phyloP scores from a whole-genome alignment of 2,113 vertebrate species.

The Hiodon tergisus region DNA sequence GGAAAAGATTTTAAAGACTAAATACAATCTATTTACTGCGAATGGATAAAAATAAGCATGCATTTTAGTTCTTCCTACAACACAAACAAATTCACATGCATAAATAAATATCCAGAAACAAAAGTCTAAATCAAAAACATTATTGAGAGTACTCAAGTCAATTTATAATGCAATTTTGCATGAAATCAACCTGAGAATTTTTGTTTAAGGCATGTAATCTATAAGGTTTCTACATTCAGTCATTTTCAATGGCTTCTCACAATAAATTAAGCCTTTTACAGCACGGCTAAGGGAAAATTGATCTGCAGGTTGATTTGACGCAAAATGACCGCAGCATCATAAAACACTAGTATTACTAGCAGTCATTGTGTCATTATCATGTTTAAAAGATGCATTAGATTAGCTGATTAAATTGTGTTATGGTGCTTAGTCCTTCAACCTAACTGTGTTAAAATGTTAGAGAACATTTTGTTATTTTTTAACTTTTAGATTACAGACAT shows the following conservation, averaged over 20 bases:
- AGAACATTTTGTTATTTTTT: background rate
- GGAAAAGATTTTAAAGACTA: slow-evolving; percentile 10
- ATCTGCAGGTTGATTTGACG: slow-evolving; percentile 13
- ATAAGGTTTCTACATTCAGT: background rate
- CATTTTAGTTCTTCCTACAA: slow-evolving; percentile 11
- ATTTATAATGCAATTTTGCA: background rate
- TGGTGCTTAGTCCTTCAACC: background rate
- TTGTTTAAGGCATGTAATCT: background rate
- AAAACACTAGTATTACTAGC: slow-evolving; percentile 3
- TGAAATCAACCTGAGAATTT: slow-evolving; percentile 8
- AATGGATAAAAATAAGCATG: background rate
- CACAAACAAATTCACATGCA: background rate
- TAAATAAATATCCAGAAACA: background rate
- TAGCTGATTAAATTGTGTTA: background rate
- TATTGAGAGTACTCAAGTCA: slow-evolving; percentile 1
- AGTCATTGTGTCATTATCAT: slow-evolving; percentile 6
- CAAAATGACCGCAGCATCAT: background rate
- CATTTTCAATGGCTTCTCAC: too few species aligned
- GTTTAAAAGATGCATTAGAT: background rate
- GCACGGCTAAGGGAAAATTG: background rate
- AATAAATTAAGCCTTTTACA: background rate
- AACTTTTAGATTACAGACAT: background rate
- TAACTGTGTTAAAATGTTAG: too few species aligned
- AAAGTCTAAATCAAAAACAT: background rate
- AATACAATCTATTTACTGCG: background rate